phyloP scores from a whole-genome alignment of 1,140 invertebrate species.

The Belonocnema kinseyi region DNA sequence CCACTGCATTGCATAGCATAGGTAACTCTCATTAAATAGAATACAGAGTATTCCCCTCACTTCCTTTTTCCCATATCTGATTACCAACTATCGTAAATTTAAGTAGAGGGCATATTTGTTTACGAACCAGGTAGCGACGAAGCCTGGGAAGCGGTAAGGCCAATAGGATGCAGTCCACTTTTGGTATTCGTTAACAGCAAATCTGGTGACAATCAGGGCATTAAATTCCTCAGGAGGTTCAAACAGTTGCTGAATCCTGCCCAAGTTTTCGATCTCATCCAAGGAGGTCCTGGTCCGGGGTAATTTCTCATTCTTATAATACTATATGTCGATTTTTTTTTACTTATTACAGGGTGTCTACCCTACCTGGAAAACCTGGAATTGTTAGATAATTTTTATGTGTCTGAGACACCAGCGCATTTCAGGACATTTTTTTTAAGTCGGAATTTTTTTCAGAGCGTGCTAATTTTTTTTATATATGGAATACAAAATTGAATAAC shows the following conservation, averaged over 20 bases:
- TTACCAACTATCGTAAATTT: background rate
- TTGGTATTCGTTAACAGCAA: slow-evolving; percentile 98
- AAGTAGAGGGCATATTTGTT: background rate
- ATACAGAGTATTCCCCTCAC: background rate
- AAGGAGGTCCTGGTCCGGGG: slow-evolving; percentile 92
- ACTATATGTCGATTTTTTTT: background rate
- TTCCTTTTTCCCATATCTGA: background rate
- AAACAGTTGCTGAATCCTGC: slow-evolving; percentile 97
- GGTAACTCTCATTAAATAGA: slow-evolving; percentile 74
- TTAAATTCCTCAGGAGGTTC: slow-evolving; percentile 96
- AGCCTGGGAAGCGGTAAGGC: slow-evolving; percentile 91
- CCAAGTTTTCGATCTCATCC: slow-evolving; percentile 97
- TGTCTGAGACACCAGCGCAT: too few relatives aligned
- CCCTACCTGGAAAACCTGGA: background rate
- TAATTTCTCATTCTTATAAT: slow-evolving; percentile 64
- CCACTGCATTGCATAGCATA: slow-evolving; percentile 93
- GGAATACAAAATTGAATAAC: too few relatives aligned
- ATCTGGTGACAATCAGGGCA: slow-evolving; percentile 97
- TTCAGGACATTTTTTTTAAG: too few relatives aligned
- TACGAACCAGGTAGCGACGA: slow-evolving; percentile 81
- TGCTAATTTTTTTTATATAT: too few relatives aligned
- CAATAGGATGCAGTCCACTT: slow-evolving; percentile 88
- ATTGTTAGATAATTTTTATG: too few relatives aligned
- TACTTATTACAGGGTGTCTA: background rate
- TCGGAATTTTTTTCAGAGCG: too few relatives aligned